Evolutionary conservation across 2,888 invertebrate species (phyloP), one percentile per base, ranked within the genome.

Genomic region (Mellilla xanthometata): DNA sequence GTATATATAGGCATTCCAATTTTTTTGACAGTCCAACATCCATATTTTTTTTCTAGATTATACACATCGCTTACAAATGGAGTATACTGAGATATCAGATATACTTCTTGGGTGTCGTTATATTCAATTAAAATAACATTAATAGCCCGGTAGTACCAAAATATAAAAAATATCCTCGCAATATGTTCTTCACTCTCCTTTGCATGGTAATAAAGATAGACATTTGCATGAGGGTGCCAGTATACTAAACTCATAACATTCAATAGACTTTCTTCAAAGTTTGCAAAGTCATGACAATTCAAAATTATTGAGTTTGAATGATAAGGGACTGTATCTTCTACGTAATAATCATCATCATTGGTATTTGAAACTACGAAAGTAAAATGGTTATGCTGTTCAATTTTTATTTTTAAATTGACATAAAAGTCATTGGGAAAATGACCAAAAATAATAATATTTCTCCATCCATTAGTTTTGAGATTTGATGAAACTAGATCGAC

Each of bases 171-270:
- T 46, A 84, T 56, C 56, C 68, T 76, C 2, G 81, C 72, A 7
- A 76, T 45, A 2, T 52, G 50, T 28, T 58, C 48, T 19, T 52
- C 57, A 6, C 67, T 48, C 40, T 55, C 56, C 10, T 51, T 15
- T 11, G 52, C 53, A n/a, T 75, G 73, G 33, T 72, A 76, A 45
- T 78, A 73, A 4, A 86, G 29, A 29, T 48, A 36, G 4, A 86
- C 58, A 3, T 81, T 72, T 3, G 82, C 57, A 3, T 63, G 67
- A 3, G 85, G 75, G 55, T 86, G 76, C 81, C 82, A 86, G 50
- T 77, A 78, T 0, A 77, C 68, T 1, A 65, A 54, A 4, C 43
- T 52, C 24, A 67, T 48, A 1, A 69, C 48, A 61, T 76, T 76
- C 2, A 50, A 50, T 6, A 86, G 42, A n/a, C 66, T 66, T n/a